Base-by-base conservation (phyloP, 2,888 invertebrate genomes). In the Leucophenga montana region DNA sequence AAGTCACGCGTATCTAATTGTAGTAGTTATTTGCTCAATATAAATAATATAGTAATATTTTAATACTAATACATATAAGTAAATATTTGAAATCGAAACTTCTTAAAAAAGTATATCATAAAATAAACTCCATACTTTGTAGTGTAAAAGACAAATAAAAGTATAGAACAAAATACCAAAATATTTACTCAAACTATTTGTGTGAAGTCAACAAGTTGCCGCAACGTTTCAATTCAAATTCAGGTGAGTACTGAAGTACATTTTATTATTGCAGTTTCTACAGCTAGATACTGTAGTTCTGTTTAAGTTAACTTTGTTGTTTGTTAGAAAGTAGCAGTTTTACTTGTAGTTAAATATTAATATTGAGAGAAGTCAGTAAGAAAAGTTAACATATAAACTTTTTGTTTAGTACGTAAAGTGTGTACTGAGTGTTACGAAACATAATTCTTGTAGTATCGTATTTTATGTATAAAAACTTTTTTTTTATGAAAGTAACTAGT, bases 141-240 rank as follows among this genome's bases (percentile, higher is more conserved):
- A 18, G 8, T 18, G 20, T 18, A 56, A 56, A 22, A 56, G 8
- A 56, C 13, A 22, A 56, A 56, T 27, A 20, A 13, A 14, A 22
- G 13, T 13, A 20, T 14, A 14, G 22, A 16, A 20, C 11, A 6
- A 20, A 13, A 54, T 9, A 54, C 20, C 18, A 18, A 20, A 54
- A 33, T 33, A 33, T 33, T 33, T 33, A 33, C 33, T 33, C 8
- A 27, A 27, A 39, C 39, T 5, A 3, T 39, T 39, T 54, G 54
- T 54, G 22, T 39, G 61, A 61, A 44, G 18, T 39, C 61, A 61
- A 61, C 61, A 61, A 61, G 61, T 61, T 61, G 61, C 39, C 6
- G 33, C 22, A 39, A 33, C 39, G 8, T 8, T 5, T 11, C 8
- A 39, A 20, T 33, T 4, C 8, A 61, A 13, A 9, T 18, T 39